Base-by-base conservation (phyloP, 2,797 vertebrate genomes). In the Phoeniculus purpureus region DNA sequence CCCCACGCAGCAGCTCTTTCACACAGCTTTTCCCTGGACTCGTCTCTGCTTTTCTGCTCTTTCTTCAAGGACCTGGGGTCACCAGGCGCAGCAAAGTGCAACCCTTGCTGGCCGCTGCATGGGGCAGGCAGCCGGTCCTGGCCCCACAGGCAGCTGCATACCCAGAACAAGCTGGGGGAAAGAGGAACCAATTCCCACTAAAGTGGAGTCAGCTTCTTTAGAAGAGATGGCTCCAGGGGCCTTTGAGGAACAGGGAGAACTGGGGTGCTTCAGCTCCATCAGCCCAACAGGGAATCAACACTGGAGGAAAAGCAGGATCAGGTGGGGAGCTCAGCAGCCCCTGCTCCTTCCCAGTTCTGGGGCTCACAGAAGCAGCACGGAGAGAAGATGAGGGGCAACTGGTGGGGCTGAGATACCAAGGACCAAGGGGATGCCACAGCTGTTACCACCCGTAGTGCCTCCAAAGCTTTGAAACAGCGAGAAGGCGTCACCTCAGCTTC, bases 91-190 rank as follows among this genome's bases (percentile, higher is more conserved):
- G 43, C 18, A 2, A 20, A 73, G n/a, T 3, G 1, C n/a, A 66
- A 45, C 45, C 67, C 3, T 3, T 0, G 5, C 60, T 3, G 4
- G 22, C 12, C 7, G 0, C 40, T 1, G 1, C 5, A 37, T 31
- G 14, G 5, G 31, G 61, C 10, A 5, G 48, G 73, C 29, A 31
- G 51, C 37, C 10, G 4, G 48, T 27, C 47, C 22, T 23, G 52
- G 11, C 21, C 34, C 47, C 47, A 11, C 55, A 22, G 23, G 26
- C 54, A 84, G 5, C 45, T 12, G 5, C 1, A 0, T 55, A 16
- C 17, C 65, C 16, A 21, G 25, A 2, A 43, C 0, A 0, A 21
- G 70, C 27, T 47, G 61, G 17, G 15, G 27, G 10, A 3, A 70
- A 77, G 64, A 62, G 22, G 18, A 83, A 43, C 60, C 68, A 6